These are phyloP conservation scores for Anorthoa munda DNA, from an alignment of 2,888 invertebrate genomes.

Conservation along the genomic window DNA sequence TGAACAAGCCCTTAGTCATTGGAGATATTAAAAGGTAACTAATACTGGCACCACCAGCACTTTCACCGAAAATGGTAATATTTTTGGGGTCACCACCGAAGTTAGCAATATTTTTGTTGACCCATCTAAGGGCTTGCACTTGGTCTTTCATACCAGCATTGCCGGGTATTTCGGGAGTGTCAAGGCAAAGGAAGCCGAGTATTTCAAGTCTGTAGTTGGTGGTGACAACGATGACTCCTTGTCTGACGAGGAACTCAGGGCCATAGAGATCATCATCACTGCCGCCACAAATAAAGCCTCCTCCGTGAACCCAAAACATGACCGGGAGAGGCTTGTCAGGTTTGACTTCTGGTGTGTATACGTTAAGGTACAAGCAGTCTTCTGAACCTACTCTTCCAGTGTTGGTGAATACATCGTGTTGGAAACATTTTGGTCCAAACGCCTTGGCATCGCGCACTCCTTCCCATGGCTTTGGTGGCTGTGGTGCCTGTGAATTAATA, in stretches of 20 bases:
- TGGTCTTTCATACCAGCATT: conserved; percentile 77
- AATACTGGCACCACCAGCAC: conserved; percentile 75
- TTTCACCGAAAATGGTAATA: conserved; percentile 76
- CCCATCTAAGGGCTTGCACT: conserved; percentile 72
- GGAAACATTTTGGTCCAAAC: conserved; percentile 64
- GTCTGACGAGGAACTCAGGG: conserved; percentile 71
- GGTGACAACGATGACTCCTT: conserved; percentile 69
- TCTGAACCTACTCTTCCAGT: conserved; percentile 54
- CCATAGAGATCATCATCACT: conserved; percentile 68
- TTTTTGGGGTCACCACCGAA: conserved; percentile 74
- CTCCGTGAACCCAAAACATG: conserved; percentile 72
- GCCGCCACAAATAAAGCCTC: conserved; percentile 67
- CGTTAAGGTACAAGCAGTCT: conserved; percentile 73
- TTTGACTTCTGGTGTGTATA: conserved; percentile 69
- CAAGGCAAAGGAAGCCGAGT: conserved; percentile 71
- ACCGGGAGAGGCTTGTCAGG: conserved; percentile 66
- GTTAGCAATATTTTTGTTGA: conserved; percentile 69
- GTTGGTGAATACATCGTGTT: conserved; percentile 41
- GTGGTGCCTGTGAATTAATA: conserved; percentile 56
- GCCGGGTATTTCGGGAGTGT: conserved; percentile 72
- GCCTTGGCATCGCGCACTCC: conserved; percentile 74
- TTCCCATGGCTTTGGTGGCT: conserved; percentile 71
- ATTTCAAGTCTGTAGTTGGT: conserved; percentile 72
- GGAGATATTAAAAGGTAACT: conserved; percentile 76
- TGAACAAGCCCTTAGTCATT: conserved; percentile 79